These are phyloP conservation scores for Trichogramma pretiosum DNA, from an alignment of 1,140 invertebrate genomes.

Conservation along the genomic window DNA sequence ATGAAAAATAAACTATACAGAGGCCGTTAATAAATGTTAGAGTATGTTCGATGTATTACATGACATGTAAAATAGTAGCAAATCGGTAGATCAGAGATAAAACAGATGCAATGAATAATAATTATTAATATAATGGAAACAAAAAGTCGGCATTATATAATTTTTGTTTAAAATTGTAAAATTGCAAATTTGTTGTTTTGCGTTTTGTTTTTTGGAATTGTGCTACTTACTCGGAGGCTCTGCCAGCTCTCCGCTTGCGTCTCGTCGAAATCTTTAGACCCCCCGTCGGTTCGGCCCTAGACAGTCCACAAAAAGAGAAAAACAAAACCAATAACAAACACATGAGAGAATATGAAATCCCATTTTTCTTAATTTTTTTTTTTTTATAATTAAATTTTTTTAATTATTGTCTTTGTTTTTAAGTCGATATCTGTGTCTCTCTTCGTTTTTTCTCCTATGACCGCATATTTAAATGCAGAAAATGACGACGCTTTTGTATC, in stretches of 20 bases:
- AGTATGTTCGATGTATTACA: no score
- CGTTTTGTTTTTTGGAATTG: conserved; percentile 21
- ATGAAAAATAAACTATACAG: no score
- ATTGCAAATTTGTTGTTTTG: not conserved
- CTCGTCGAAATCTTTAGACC: conserved; percentile 46
- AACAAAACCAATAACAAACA: not conserved
- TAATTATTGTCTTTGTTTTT: not conserved
- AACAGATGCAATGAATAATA: no score
- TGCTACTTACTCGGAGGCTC: conserved; percentile 47
- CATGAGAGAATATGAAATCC: not conserved
- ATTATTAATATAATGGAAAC: no score
- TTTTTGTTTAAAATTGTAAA: no score
- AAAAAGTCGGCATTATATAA: no score
- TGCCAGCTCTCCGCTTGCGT: conserved; percentile 46
- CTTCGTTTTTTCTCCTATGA: not conserved
- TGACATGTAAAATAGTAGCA: no score
- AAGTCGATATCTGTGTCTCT: not conserved
- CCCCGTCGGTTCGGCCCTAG: conserved; percentile 48
- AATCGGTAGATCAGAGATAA: no score
- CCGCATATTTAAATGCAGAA: no score
- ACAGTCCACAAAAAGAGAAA: conserved; percentile 43
- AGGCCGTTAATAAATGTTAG: no score
- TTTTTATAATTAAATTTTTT: not conserved
- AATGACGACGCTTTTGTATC: no score
- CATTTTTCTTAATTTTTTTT: conserved; percentile 1